Conservation (phyloP, 2,113 vertebrate genomes). For the Microtus oregoni region DNA sequence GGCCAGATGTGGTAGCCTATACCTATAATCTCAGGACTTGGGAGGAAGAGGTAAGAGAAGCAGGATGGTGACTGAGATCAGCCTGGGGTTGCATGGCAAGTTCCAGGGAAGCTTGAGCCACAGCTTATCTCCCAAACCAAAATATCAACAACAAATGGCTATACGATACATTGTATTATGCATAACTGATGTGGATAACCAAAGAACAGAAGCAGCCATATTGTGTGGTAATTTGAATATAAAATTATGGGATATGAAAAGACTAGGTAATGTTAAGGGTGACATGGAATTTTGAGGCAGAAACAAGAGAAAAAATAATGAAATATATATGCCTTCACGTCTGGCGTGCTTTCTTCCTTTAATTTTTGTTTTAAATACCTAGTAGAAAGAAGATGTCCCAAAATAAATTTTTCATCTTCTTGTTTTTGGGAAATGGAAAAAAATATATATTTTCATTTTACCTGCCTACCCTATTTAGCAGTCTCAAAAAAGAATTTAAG, state of each 20-base stretch:
- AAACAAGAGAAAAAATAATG: conserved; percentile 41
- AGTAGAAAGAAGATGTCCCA: background rate
- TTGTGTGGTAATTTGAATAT: background rate
- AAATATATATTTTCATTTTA: conserved; percentile 47
- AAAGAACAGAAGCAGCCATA: background rate
- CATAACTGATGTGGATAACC: background rate
- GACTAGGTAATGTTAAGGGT: conserved; percentile 23
- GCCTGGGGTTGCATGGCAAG: background rate
- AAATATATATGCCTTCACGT: background rate
- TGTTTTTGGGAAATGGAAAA: conserved; percentile 23
- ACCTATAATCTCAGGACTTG: background rate
- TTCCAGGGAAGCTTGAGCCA: background rate
- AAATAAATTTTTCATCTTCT: background rate
- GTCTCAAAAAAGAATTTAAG: background rate
- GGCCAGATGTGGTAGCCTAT: background rate
- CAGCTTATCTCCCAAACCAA: background rate
- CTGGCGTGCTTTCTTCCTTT: background rate
- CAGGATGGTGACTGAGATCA: background rate
- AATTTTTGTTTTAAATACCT: background rate
- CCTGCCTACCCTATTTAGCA: conserved; percentile 1
- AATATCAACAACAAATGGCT: background rate
- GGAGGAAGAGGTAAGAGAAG: background rate
- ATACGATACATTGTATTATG: background rate
- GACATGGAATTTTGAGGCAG: conserved; percentile 15
- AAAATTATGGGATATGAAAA: conserved; percentile 32